Evolutionary conservation across 2,888 invertebrate species (phyloP).

Genomic region (Apeira syringaria): DNA sequence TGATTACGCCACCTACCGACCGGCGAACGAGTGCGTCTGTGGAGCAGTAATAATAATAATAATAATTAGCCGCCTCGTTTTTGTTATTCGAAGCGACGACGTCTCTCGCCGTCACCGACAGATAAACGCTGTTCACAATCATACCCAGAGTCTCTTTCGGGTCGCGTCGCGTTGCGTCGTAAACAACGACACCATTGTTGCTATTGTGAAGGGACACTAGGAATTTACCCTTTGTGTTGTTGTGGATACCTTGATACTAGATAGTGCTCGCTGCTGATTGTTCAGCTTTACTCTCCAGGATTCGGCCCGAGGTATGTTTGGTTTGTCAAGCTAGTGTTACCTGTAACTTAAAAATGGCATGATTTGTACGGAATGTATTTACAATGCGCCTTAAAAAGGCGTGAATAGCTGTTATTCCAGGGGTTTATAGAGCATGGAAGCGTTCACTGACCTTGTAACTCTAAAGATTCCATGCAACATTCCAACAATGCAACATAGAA

Average conservation of each 20-base stretch:
- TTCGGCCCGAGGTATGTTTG: slow-evolving; percentile 47
- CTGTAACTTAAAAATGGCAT: slow-evolving; percentile 53
- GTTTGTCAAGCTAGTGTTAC: slow-evolving; percentile 52
- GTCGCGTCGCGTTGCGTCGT: slow-evolving; percentile 18
- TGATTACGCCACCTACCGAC: slow-evolving; percentile 71
- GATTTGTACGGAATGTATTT: slow-evolving; percentile 44
- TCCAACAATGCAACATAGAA: no score
- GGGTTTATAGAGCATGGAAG: slow-evolving; percentile 43
- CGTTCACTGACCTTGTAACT: slow-evolving; percentile 59
- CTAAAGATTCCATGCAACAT: no score
- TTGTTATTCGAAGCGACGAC: slow-evolving; percentile 60
- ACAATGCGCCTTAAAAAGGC: slow-evolving; percentile 33
- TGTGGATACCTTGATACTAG: slow-evolving; percentile 45
- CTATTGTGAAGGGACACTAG: slow-evolving; percentile 49
- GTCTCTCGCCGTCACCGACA: slow-evolving; percentile 56
- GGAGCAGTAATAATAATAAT: slow-evolving; percentile 69
- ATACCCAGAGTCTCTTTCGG: slow-evolving; percentile 37
- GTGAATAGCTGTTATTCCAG: slow-evolving; percentile 37
- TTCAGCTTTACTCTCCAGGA: slow-evolving; percentile 36
- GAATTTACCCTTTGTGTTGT: slow-evolving; percentile 53
- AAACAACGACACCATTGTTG: slow-evolving; percentile 45
- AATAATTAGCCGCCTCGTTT: slow-evolving; percentile 71
- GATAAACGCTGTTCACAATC: slow-evolving; percentile 57
- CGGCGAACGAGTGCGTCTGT: slow-evolving; percentile 44
- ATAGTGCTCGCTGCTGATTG: slow-evolving; percentile 53